Evolutionary conservation across 2,797 vertebrate genomes (phyloP), one percentile per base, ranked within the genome.

Genomic region (Clarias pachynema): DNA sequence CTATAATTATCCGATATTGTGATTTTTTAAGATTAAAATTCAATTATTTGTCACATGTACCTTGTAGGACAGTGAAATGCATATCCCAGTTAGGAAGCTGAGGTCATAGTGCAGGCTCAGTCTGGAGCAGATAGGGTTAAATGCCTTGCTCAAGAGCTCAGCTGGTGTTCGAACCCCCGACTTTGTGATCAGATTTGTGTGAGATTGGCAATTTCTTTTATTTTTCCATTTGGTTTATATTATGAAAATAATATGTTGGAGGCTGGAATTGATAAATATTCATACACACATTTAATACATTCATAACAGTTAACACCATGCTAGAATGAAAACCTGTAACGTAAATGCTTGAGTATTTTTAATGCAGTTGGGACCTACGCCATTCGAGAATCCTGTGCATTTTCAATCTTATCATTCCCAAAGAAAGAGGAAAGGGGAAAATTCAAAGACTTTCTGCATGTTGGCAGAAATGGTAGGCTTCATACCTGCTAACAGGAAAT

Each of bases 401-500:
- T 83, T 70, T 66, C 20, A 84, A 72, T 79, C 31, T 56, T 4
- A 69, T 66, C 9, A 86, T 31, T 70, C 56, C 56, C 9, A 75
- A 72, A 31, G 24, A 77, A 78, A 79, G 29, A 26, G 62, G 31
- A 31, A 83, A 49, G 1, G 10, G 49, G 44, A 3, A 81, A 9
- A 56, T 29, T 22, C 63, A 24, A 74, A 49, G 16, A 68, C 31
- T 40, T 66, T 70, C 40, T 78, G 56, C 70, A 83, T 77, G 60
- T 83, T 82, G 63, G 82, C 81, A 85, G n/a, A 83, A 72, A 83
- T 72, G 73, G 16, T 88, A 84, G 75, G 65, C 78, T 85, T 84
- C 77, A 86, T 87, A 87, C 86, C 87, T 89, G 81, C 78, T 86
- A 84, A 87, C 93, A 95, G 94, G 95, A 95, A 96, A 95, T 95